A percentile compares a stretch with the other conserved stretches of the same genome.
These are phyloP conservation scores for Lepus americanus DNA, from an alignment of 2,113 vertebrate species.

Conservation along the genomic window DNA sequence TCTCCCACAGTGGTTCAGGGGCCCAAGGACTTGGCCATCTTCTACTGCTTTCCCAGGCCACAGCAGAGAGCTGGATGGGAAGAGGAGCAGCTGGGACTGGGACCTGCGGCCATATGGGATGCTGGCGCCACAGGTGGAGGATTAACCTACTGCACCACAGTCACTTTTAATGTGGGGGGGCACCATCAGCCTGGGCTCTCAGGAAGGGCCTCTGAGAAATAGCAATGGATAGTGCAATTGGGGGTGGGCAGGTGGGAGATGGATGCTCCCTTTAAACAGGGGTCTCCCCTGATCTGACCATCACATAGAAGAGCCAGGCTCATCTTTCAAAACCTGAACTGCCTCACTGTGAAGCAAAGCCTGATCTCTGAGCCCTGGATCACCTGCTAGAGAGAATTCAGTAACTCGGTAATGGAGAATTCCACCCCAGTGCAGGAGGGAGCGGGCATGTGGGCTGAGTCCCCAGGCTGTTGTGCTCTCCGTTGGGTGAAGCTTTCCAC, in stretches of 20 bases:
- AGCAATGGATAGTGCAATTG: neutral
- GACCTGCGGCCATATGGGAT: too few relatives aligned
- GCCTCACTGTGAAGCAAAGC: neutral
- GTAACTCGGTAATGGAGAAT: neutral
- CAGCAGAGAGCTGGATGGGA: too few relatives aligned
- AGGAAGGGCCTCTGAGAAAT: neutral
- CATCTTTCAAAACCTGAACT: neutral
- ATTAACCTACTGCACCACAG: too few relatives aligned
- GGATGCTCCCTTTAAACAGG: neutral
- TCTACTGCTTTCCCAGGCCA: too few relatives aligned
- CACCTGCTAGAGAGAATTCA: neutral
- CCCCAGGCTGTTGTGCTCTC: neutral
- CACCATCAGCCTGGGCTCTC: neutral
- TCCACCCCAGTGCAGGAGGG: accelerated
- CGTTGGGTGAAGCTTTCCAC: neutral
- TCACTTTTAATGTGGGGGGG: neutral
- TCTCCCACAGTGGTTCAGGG: too few relatives aligned
- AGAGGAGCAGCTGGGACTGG: too few relatives aligned
- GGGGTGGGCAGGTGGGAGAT: neutral
- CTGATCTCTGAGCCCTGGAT: neutral
- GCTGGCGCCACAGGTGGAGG: too few relatives aligned
- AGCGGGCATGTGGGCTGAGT: accelerated
- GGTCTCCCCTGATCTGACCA: neutral
- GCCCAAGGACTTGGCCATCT: too few relatives aligned
- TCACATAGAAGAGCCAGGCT: neutral